Evolutionary conservation across 2,113 vertebrate genomes (phyloP).

Genomic region (Gulo gulo): DNA sequence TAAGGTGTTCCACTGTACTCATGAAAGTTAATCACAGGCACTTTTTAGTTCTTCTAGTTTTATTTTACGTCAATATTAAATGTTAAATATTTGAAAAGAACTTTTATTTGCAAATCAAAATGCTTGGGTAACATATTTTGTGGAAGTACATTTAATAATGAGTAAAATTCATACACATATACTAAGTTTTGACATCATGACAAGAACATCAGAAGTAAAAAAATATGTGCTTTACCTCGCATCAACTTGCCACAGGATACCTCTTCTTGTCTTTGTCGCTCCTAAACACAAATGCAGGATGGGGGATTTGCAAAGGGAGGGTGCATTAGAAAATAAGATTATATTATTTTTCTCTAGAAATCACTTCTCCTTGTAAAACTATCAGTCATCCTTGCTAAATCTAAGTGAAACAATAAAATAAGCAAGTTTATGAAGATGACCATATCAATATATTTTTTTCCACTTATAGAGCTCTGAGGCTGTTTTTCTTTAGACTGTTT

Average conservation of each 20-base stretch:
- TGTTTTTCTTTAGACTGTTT: not conserved
- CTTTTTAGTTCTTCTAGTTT: not conserved
- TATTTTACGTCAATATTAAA: not conserved
- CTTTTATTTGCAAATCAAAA: conserved; percentile 48
- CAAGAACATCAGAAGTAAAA: conserved; percentile 3
- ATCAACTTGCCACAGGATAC: conserved; percentile 86
- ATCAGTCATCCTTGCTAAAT: conserved; percentile 16
- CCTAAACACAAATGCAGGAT: conserved; percentile 83
- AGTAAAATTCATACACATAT: not conserved
- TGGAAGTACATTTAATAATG: conserved; percentile 31
- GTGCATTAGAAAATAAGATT: not conserved
- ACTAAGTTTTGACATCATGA: not conserved
- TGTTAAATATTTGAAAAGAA: conserved; percentile 32
- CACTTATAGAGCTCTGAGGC: not conserved
- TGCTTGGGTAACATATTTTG: conserved; percentile 9
- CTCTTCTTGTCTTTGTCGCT: conserved; percentile 89
- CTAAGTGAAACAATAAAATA: conserved; percentile 51
- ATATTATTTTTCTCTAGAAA: conserved; percentile 49
- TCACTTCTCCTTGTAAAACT: conserved; percentile 37
- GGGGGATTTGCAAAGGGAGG: conserved; percentile 32
- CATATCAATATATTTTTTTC: not conserved
- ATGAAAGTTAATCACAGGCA: not conserved
- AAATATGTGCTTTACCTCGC: conserved; percentile 83
- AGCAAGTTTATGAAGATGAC: not conserved
- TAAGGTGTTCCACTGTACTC: not conserved